These are phyloP conservation scores for Otus sunia DNA, from an alignment of 2,113 vertebrate species.

Conservation along the genomic window DNA sequence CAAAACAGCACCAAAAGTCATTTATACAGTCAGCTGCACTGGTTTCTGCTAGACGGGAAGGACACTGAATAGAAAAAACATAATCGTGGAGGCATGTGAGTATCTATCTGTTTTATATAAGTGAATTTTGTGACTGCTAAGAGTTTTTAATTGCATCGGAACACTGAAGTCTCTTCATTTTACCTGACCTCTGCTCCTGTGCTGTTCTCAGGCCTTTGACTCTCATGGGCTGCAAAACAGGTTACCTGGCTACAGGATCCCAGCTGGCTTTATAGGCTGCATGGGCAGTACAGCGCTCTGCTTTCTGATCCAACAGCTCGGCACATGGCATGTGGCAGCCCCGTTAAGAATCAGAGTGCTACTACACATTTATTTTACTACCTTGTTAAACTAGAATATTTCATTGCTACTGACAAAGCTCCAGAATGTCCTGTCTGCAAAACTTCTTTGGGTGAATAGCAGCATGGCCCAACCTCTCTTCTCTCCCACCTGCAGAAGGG, in stretches of 20 bases:
- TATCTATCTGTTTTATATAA: background rate
- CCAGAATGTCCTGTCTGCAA: background rate
- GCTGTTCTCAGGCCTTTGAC: background rate
- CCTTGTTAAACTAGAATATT: conserved; percentile 7
- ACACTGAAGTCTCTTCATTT: background rate
- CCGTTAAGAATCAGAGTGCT: background rate
- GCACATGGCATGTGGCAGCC: background rate
- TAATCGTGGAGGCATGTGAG: background rate
- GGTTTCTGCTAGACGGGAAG: background rate
- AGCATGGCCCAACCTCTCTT: background rate
- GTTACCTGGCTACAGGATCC: background rate
- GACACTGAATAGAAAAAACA: background rate
- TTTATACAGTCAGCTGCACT: background rate
- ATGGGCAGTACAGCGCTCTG: background rate
- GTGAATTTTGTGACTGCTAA: background rate
- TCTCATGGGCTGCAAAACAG: background rate
- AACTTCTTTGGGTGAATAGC: background rate
- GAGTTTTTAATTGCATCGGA: background rate
- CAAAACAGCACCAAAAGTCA: background rate
- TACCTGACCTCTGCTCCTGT: background rate
- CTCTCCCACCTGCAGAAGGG: background rate
- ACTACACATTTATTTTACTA: background rate
- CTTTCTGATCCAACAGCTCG: background rate
- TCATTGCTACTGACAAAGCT: background rate
- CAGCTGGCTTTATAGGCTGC: background rate